These are phyloP conservation scores for Capricornis sumatraensis DNA, from an alignment of 2,113 vertebrate species.

Conservation along the genomic window DNA sequence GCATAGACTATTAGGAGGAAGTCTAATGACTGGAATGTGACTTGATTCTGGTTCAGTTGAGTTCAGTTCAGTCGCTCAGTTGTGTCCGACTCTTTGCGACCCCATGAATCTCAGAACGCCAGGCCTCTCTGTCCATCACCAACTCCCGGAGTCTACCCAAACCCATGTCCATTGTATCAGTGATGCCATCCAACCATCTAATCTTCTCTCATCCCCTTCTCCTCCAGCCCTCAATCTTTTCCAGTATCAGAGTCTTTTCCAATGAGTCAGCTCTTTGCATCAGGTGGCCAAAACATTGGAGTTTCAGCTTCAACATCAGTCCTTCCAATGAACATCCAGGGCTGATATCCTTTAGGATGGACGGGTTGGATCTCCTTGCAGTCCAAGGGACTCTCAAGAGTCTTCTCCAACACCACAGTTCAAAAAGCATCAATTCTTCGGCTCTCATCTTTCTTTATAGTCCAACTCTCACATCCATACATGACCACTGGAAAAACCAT, in stretches of 20 bases:
- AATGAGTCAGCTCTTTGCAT: not conserved
- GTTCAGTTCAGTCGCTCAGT: not conserved
- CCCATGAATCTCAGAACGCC: accelerated
- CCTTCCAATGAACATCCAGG: not conserved
- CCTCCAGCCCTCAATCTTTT: not conserved
- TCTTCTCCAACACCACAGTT: not conserved
- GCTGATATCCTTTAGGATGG: not conserved
- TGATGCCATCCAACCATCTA: not conserved
- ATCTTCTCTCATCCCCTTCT: not conserved
- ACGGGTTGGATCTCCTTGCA: not conserved
- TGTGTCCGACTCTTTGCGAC: accelerated
- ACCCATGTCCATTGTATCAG: not conserved
- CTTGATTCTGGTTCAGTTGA: not conserved
- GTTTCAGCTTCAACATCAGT: not conserved
- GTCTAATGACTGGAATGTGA: not conserved
- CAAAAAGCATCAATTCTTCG: not conserved
- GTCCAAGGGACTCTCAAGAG: not conserved
- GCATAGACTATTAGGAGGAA: not conserved
- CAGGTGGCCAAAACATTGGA: not conserved
- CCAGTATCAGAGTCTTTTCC: not conserved
- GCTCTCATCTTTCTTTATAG: not conserved
- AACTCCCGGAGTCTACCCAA: not conserved
- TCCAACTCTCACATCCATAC: not conserved
- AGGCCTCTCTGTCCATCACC: not conserved
- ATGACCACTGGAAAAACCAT: not conserved